Evolutionary conservation across 2,797 vertebrate genomes (phyloP).

Genomic region (Manis javanica): DNA sequence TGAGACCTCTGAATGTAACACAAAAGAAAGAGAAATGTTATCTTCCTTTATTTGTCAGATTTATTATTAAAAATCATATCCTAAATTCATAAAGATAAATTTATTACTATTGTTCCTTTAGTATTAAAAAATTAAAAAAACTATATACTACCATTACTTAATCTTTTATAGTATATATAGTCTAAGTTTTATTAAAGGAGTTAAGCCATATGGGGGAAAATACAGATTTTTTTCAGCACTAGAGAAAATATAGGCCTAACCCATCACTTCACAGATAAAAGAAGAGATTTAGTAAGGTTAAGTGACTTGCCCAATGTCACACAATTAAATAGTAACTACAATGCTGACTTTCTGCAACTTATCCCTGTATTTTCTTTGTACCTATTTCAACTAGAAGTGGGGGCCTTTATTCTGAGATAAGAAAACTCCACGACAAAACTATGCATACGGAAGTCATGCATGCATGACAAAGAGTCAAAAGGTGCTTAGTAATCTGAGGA

Average conservation of each 20-base stretch:
- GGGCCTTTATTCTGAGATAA: conserved; percentile 6
- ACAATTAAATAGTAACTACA: background rate
- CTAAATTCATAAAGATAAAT: background rate
- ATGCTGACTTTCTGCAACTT: conserved; percentile 15
- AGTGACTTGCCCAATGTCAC: background rate
- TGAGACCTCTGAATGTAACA: background rate
- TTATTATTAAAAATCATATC: background rate
- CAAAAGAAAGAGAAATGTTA: conserved; percentile 9
- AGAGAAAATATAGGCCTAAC: background rate
- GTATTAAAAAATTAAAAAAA: conserved; percentile 52
- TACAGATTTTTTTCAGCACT: background rate
- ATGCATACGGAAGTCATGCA: background rate
- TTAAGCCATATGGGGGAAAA: conserved; percentile 1
- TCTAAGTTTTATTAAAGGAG: conserved; percentile 9
- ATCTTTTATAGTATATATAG: background rate
- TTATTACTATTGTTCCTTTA: background rate
- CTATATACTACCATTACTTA: background rate
- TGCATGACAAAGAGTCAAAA: background rate
- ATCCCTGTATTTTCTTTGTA: background rate
- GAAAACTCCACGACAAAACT: background rate
- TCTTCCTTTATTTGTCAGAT: background rate
- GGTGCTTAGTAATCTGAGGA: background rate
- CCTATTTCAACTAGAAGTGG: background rate
- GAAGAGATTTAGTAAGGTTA: background rate
- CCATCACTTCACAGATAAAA: background rate